A percentile compares a stretch with the other conserved stretches of the same genome.
Evolutionary conservation across 1,140 invertebrate species (phyloP).

Genomic region (Nebria ingens): DNA sequence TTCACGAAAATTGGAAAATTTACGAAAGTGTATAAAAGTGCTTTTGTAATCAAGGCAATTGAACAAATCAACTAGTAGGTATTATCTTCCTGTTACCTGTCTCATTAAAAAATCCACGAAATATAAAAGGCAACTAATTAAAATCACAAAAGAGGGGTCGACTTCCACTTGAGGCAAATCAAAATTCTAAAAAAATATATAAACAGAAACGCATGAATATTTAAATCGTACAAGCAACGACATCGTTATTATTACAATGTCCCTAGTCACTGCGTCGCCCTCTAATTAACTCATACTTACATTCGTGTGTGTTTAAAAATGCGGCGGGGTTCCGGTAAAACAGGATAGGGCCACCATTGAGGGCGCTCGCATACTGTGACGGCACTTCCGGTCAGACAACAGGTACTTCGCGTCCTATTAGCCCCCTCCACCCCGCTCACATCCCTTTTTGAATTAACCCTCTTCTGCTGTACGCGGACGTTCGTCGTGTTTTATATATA

Average conservation of each 20-base stretch:
- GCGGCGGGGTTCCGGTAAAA: not conserved
- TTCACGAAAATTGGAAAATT: too few species aligned
- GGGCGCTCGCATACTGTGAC: conserved; percentile 5
- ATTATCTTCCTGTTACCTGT: not conserved
- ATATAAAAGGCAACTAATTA: not conserved
- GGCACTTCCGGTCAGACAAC: conserved; percentile 2
- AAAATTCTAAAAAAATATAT: conserved; percentile 1
- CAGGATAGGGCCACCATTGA: conserved; percentile 1
- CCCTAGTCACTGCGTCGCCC: not conserved
- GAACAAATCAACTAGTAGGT: too few species aligned
- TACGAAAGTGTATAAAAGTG: too few species aligned
- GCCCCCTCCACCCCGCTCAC: not conserved
- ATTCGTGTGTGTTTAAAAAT: conserved; percentile 2
- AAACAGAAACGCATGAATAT: not conserved
- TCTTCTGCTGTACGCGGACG: not conserved
- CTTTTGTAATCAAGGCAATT: too few species aligned
- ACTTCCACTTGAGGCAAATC: not conserved
- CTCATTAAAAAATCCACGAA: not conserved
- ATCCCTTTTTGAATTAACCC: not conserved
- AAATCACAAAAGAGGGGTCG: not conserved
- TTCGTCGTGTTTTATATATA: conserved; percentile 2
- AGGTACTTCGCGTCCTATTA: not conserved
- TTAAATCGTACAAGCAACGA: not conserved
- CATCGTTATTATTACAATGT: not conserved
- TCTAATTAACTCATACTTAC: not conserved